Percentiles rank a stretch among this genome's conserved stretches.
Evolutionary conservation across 2,888 invertebrate genomes (phyloP).

Genomic region (Rhogogaster chlorosoma): DNA sequence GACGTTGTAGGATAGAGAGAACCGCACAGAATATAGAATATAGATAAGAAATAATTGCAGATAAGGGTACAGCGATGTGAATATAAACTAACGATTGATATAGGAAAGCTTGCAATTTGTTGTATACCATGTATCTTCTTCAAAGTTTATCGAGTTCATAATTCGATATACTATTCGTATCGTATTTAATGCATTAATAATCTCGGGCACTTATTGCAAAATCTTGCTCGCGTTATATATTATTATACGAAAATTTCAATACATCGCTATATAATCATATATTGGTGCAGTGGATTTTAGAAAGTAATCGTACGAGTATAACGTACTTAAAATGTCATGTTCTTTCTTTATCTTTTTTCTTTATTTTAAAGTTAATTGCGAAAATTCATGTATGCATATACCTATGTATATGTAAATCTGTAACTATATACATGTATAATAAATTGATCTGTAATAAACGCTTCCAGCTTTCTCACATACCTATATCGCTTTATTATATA

Average conservation of each 20-base stretch:
- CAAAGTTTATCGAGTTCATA: not conserved
- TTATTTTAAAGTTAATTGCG: not conserved
- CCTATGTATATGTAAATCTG: not conserved
- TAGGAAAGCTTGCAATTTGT: not conserved
- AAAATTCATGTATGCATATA: not conserved
- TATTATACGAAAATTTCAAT: not conserved
- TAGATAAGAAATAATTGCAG: not conserved
- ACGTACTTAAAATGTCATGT: not conserved
- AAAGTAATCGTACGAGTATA: not conserved
- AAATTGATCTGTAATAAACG: not conserved
- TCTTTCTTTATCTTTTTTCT: not conserved
- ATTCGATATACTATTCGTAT: not conserved
- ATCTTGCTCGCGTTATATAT: not conserved
- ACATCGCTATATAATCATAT: not conserved
- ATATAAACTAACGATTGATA: not conserved
- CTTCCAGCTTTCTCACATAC: not conserved
- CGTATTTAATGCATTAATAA: not conserved
- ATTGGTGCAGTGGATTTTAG: not conserved
- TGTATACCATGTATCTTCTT: not conserved
- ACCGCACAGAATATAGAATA: not conserved
- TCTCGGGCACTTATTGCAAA: not conserved
- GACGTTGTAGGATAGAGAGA: not conserved
- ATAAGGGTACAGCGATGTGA: not conserved
- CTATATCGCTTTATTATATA: not conserved
- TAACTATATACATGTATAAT: not conserved